Percentiles rank a stretch among this genome's conserved stretches.
phyloP scores from a whole-genome alignment of 2,797 vertebrate genomes.

The Lacerta bilineata region DNA sequence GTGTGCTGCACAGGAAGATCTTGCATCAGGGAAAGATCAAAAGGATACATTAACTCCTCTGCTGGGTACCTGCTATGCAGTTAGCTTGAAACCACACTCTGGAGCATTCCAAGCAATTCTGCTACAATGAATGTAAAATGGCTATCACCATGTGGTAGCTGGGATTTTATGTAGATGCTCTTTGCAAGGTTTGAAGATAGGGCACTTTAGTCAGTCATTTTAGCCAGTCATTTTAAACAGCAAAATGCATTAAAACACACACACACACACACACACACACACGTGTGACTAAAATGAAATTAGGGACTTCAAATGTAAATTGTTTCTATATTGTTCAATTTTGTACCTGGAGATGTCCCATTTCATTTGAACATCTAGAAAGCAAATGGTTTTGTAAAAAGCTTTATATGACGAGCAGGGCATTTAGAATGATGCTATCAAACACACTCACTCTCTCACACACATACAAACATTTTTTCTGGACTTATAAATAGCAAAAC shows the following conservation, averaged over 20 bases:
- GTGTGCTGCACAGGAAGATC: constrained; percentile 44
- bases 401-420: background rate
- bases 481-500: background rate
- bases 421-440: too few species aligned
- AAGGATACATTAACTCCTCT: constrained; percentile 67
- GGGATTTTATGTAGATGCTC: constrained; percentile 63
- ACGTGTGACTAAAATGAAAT: background rate
- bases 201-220: constrained; percentile 31
- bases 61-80: constrained; percentile 57
- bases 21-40: constrained; percentile 56
- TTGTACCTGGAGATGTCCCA: background rate
- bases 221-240: background rate
- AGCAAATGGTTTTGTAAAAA: background rate
- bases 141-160: constrained; percentile 66
- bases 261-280: too few species aligned
- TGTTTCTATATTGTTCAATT: background rate
- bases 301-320: background rate
- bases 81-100: constrained; percentile 63
- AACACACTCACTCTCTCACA: background rate
- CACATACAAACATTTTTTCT: background rate
- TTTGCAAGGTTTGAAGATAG: background rate
- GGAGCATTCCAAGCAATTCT: constrained; percentile 70
- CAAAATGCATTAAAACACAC: background rate
- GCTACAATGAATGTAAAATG: constrained; percentile 64
- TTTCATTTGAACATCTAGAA: background rate